Evolutionary conservation across 2,888 invertebrate genomes (phyloP).

Genomic region (Caenorhabditis auriculariae): DNA sequence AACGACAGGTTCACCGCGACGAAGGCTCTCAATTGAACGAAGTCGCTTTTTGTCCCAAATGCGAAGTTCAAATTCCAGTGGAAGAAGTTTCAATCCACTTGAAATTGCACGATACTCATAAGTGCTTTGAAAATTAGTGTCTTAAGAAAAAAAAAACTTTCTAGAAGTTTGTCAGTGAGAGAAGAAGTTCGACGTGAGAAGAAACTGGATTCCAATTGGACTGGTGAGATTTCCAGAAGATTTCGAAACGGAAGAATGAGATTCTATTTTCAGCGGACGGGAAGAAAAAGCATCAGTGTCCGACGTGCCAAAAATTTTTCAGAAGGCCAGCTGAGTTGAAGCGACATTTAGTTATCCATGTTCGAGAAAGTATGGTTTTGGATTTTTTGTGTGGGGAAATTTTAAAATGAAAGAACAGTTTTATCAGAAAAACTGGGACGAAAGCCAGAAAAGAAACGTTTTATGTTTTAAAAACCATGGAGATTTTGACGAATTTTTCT

Average conservation of each 20-base stretch:
- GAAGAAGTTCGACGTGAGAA: too few species aligned
- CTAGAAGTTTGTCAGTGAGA: not conserved
- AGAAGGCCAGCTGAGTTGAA: constrained; percentile 34
- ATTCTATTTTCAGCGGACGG: too few species aligned
- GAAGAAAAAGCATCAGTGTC: constrained; percentile 17
- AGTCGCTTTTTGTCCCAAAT: constrained; percentile 31
- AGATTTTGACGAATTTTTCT: not conserved
- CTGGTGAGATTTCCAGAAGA: too few species aligned
- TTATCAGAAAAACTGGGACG: too few species aligned
- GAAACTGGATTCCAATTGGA: too few species aligned
- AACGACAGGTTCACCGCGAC: constrained; percentile 21
- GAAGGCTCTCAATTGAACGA: constrained; percentile 21
- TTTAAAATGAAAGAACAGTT: not conserved
- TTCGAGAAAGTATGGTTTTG: constrained; percentile 13
- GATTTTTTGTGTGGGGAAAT: not conserved
- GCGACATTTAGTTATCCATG: constrained; percentile 29
- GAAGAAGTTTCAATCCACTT: constrained; percentile 17
- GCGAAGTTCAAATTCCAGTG: constrained; percentile 18
- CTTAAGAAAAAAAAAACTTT: not conserved
- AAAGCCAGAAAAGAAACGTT: too few species aligned
- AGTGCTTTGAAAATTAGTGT: constrained; percentile 2
- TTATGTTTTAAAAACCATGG: not conserved
- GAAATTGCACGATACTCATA: constrained; percentile 11
- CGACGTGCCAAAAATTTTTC: constrained; percentile 37
- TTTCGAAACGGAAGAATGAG: too few species aligned